phyloP scores from a whole-genome alignment of 2,797 vertebrate genomes.

The Melanotaenia trifasciata region DNA sequence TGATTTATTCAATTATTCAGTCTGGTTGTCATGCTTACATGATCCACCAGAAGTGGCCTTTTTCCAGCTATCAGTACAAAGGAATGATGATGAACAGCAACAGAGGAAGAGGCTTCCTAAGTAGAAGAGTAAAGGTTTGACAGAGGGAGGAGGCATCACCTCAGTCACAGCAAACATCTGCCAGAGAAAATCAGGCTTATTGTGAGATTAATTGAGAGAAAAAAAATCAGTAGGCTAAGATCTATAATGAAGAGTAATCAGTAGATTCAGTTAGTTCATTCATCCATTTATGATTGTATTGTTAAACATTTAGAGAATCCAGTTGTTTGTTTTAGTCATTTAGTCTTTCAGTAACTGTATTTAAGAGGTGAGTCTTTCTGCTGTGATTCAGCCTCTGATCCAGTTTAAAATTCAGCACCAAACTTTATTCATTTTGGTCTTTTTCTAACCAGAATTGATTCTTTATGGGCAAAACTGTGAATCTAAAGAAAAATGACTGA shows the following conservation, averaged over 20 bases:
- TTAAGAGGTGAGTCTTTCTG: too few relatives aligned
- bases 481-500: too few relatives aligned
- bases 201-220: background rate
- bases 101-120: background rate
- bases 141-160: background rate
- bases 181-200: background rate
- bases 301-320: background rate
- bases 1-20: background rate
- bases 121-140: background rate
- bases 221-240: background rate
- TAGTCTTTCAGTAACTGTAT: background rate
- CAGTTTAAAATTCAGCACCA: too few relatives aligned
- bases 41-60: background rate
- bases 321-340: background rate
- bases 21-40: background rate
- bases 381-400: too few relatives aligned
- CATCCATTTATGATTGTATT: background rate
- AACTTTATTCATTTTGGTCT: too few relatives aligned
- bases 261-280: background rate
- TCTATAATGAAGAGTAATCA: background rate
- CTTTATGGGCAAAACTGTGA: too few relatives aligned
- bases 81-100: background rate
- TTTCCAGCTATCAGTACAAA: background rate
- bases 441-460: too few relatives aligned
- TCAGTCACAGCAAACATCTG: background rate